Base-by-base conservation (phyloP, 1,140 invertebrate species). In the Subanguina moxae region DNA sequence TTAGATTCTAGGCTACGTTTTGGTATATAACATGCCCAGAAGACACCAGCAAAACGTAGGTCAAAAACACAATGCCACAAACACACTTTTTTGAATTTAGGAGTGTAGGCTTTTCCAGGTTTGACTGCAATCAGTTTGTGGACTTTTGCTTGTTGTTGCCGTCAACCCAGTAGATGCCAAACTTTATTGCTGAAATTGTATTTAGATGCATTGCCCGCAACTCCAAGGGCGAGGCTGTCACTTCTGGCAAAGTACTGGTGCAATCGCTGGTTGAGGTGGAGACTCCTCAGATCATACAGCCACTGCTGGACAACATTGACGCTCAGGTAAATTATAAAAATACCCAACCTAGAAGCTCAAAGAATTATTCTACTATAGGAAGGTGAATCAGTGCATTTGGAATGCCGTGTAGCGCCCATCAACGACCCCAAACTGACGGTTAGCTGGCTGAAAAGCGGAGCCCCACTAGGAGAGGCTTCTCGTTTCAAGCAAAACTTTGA, bases 381-480 rank as follows among this genome's bases (percentile, higher is more conserved):
- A 87, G 90, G 90, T 57, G 91, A 94, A 80, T 90, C 91, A 71
- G 91, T 91, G 72, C 93, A 97, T 85, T 87, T 97, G 72, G 94
- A 97, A 86, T 94, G 91, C 79, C 88, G 92, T 64, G 89, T 98
- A 27, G 90, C 93, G 77, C 94, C 94, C 13, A 91, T 96, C 71
- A 95, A 95, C 82, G 94, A 97, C 84, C 88, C 93, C 0, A 91
- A 93, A 76, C 87, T 97, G 75, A 91, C 89, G 82, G 92, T 97
- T 62, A 91, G 96, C 86, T 98, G 94, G 94, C 94, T 90, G 84
- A 88, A 90, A 57, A 91, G 94, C 61, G 80, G 78, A 25, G 58
- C 59, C 5, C 80, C 80, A 17, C 65, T 81, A 17, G 67, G 73
- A 19, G 80, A 82, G 32, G 78, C 80, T 15, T 78, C 76, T 56